Evolutionary conservation across 2,888 invertebrate species (phyloP).

Genomic region (Amaurobius ferox): DNA sequence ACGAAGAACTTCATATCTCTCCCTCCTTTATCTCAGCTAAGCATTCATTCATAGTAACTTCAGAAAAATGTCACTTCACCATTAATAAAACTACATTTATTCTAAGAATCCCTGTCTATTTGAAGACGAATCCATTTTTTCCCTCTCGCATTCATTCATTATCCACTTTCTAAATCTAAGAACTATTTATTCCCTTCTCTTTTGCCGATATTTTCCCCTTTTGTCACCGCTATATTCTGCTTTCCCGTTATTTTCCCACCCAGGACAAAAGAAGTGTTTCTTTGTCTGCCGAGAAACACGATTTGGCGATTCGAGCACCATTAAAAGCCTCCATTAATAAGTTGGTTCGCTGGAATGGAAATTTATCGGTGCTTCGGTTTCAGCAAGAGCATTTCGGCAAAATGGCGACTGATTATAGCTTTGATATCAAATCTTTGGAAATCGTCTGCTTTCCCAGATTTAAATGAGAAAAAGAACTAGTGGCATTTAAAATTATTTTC

Average conservation of each 20-base stretch:
- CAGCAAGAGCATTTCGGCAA: background rate
- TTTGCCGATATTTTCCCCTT: too few species aligned
- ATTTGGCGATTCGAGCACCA: conserved; percentile 21
- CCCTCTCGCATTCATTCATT: background rate
- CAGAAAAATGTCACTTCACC: background rate
- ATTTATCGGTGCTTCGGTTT: background rate
- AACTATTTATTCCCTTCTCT: background rate
- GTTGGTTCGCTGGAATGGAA: conserved; percentile 2
- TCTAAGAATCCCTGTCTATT: background rate
- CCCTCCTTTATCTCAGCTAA: too few species aligned
- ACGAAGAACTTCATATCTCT: too few species aligned
- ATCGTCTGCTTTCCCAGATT: too few species aligned
- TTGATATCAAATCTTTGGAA: background rate
- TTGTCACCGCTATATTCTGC: background rate
- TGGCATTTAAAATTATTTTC: too few species aligned
- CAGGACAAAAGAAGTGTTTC: conserved; percentile 32
- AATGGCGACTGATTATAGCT: background rate
- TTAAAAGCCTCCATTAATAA: conserved; percentile 41
- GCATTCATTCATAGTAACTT: too few species aligned
- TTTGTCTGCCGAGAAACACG: conserved; percentile 33
- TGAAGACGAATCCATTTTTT: background rate
- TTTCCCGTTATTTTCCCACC: background rate
- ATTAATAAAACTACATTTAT: background rate
- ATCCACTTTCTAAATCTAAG: background rate
- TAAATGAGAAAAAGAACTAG: too few species aligned